phyloP scores from a whole-genome alignment of 2,888 invertebrate genomes.

The Cryptocephalus moraei region DNA sequence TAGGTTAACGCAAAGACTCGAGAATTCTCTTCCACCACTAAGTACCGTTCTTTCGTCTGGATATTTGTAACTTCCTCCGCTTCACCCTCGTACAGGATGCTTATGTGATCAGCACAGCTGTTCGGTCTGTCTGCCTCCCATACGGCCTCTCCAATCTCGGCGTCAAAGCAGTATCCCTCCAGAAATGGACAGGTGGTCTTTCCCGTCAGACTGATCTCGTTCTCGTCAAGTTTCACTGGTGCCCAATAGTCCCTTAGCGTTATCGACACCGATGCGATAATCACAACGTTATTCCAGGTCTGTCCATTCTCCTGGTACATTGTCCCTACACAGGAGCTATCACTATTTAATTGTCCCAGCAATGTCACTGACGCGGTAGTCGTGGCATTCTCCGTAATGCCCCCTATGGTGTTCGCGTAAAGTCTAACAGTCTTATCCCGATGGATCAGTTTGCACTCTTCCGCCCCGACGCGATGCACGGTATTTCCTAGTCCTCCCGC shows the following conservation, averaged over 20 bases:
- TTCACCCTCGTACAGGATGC: slow-evolving; percentile 4
- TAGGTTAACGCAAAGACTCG: slow-evolving; percentile 9
- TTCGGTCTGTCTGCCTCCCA: slow-evolving; percentile 1
- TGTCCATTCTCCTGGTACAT: slow-evolving; percentile 5
- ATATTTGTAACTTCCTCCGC: slow-evolving; percentile 1
- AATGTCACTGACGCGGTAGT: slow-evolving; percentile 6
- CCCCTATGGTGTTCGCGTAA: slow-evolving; percentile 3
- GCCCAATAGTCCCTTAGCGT: slow-evolving; percentile 7
- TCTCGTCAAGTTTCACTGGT: slow-evolving; percentile 6
- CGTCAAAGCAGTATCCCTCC: slow-evolving; percentile 10
- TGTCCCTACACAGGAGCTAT: slow-evolving; percentile 6
- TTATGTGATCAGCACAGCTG: slow-evolving; percentile 1
- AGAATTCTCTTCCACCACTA: slow-evolving; percentile 6
- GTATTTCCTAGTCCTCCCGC: slow-evolving; percentile 8
- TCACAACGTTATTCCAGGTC: slow-evolving; percentile 8
- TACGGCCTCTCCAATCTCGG: slow-evolving; percentile 6
- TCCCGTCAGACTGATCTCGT: slow-evolving; percentile 7
- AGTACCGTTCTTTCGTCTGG: neutral
- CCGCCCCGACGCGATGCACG: slow-evolving; percentile 6
- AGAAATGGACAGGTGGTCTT: slow-evolving; percentile 8
- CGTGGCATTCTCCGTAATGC: slow-evolving; percentile 3
- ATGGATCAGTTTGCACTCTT: slow-evolving; percentile 7
- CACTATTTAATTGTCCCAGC: slow-evolving; percentile 2
- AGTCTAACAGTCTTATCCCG: slow-evolving; percentile 1
- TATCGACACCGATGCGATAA: slow-evolving; percentile 8